Percentiles rank a stretch among this genome's conserved stretches.
Evolutionary conservation across 1,140 invertebrate species (phyloP).

Genomic region (Macrobrachium nipponense): DNA sequence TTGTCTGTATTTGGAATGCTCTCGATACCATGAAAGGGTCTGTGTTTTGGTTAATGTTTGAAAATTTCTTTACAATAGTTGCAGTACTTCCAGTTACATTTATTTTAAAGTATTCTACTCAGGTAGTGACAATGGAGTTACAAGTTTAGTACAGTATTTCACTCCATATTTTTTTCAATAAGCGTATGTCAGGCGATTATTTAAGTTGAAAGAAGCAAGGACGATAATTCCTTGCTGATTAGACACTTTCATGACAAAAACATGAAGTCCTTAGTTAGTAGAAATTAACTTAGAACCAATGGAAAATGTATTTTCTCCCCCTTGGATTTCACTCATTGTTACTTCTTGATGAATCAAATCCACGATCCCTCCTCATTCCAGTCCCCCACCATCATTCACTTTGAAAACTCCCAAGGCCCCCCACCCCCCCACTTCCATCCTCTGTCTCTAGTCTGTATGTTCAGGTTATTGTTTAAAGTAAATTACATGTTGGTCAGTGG

Average conservation of each 20-base stretch:
- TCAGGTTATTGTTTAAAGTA: slow-evolving; percentile 48
- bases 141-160: slow-evolving; percentile 16
- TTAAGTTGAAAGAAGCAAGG: too few relatives aligned
- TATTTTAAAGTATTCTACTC: slow-evolving; percentile 30
- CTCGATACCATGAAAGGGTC: too few relatives aligned
- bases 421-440: slow-evolving; percentile 1
- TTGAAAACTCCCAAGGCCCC: slow-evolving; percentile 29
- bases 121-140: slow-evolving; percentile 53
- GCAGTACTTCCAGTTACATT: not conserved
- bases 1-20: not conserved
- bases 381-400: slow-evolving; percentile 34
- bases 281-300: too few relatives aligned
- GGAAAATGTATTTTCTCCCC: too few relatives aligned
- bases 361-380: slow-evolving; percentile 22
- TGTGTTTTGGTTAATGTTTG: too few relatives aligned
- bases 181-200: too few relatives aligned
- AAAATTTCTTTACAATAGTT: too few relatives aligned
- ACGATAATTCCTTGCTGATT: too few relatives aligned
- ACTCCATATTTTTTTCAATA: not conserved
- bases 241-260: too few relatives aligned
- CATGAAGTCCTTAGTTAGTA: too few relatives aligned
- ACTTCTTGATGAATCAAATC: slow-evolving; percentile 51
- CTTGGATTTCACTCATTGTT: not conserved
- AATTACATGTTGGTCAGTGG: slow-evolving; percentile 1
- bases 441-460: slow-evolving; percentile 59